Evolutionary conservation across 2,888 invertebrate species (phyloP), one percentile per base, ranked within the genome.

Genomic region (Dromius quadrimaculatus): DNA sequence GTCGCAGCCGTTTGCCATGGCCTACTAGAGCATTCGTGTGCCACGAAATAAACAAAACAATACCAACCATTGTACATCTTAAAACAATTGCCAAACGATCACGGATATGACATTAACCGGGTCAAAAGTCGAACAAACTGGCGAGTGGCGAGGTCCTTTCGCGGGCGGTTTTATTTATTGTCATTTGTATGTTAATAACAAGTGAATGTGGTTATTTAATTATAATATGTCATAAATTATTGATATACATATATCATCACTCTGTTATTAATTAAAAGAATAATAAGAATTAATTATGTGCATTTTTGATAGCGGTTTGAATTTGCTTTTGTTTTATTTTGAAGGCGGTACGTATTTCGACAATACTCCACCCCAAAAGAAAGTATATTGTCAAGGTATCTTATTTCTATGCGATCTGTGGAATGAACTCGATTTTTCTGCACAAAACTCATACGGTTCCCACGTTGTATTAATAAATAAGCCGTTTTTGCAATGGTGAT

Each of bases 31-130:
- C 22, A 6, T 5, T 5, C 47, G 47, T 11, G 20, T 23, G 11
- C 20, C 11, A 22, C 22, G n/a, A 45, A 19, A 45, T 6, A 15
- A 45, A 45, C 45, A 63, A 64, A 50, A 65, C 65, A 65, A 65
- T 65, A 65, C 65, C 47, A 47, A 36, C 65, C 65, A 65, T 65
- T 65, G 65, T 65, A 50, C 45, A 65, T 65, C 65, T 65, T 50
- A 47, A 65, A 50, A 65, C 65, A 65, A 65, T 65, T 65, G 65
- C 65, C 61, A 50, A 41, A 65, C 65, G 50, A 50, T 65, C 65
- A 65, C 65, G 65, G 47, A 65, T 64, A 50, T 50, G 65, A 65
- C 65, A 65, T 65, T 65, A 47, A 65, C 36, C 50, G 50, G 65
- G 65, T 65, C 65, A 65, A 65, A 65, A 47, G 50, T 50, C 50